phyloP scores from a whole-genome alignment of 1,140 invertebrate species.

The Harlomillsia oculata region DNA sequence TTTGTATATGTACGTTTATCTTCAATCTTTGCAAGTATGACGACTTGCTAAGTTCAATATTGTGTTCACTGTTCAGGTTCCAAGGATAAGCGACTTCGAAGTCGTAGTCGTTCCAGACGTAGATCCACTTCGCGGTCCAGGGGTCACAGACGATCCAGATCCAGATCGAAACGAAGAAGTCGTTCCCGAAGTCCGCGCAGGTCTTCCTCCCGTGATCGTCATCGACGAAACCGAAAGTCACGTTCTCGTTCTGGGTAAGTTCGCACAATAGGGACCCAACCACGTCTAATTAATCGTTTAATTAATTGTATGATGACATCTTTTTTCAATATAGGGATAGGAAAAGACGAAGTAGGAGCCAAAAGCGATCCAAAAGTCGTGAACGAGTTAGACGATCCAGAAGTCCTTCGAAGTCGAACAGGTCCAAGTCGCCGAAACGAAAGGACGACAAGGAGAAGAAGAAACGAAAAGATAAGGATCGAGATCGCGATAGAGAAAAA shows the following conservation, averaged over 20 bases:
- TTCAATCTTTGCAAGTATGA: slow-evolving; percentile 20
- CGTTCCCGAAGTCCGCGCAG: slow-evolving; percentile 35
- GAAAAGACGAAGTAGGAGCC: slow-evolving; percentile 21
- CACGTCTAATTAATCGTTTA: neutral
- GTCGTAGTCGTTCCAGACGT: slow-evolving; percentile 41
- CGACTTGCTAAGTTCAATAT: slow-evolving; percentile 9
- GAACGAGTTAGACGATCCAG: slow-evolving; percentile 40
- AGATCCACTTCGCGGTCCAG: slow-evolving; percentile 36
- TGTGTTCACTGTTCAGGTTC: neutral
- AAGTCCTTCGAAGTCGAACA: slow-evolving; percentile 44
- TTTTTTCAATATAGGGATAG: slow-evolving; percentile 7
- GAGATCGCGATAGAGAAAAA: slow-evolving; percentile 22
- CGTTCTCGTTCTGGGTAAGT: slow-evolving; percentile 27
- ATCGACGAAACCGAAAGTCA: slow-evolving; percentile 36
- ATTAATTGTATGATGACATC: no score
- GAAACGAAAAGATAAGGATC: slow-evolving; percentile 35
- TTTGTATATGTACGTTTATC: slow-evolving; percentile 1
- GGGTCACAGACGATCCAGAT: slow-evolving; percentile 46
- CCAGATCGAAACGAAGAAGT: slow-evolving; percentile 41
- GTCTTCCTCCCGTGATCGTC: slow-evolving; percentile 40
- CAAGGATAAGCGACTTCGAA: no score
- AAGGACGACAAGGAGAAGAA: slow-evolving; percentile 42
- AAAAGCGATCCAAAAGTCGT: slow-evolving; percentile 40
- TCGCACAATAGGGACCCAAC: no score
- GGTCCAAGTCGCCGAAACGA: slow-evolving; percentile 43